Evolutionary conservation across 2,797 vertebrate species (phyloP).

Genomic region (Carapus acus): DNA sequence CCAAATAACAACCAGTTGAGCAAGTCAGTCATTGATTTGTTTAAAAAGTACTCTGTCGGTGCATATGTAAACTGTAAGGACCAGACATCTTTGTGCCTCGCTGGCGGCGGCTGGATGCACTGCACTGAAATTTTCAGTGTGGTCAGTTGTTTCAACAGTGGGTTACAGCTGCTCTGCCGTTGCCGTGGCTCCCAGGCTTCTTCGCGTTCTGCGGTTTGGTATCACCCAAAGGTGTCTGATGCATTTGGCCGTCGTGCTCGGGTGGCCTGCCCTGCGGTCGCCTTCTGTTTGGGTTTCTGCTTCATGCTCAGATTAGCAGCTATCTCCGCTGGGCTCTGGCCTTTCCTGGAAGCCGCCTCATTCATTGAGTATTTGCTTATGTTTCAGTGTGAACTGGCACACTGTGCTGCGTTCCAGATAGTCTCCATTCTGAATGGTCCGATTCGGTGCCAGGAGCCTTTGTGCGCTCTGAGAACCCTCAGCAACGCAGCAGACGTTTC

Average conservation of each 20-base stretch:
- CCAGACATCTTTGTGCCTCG: constrained; percentile 22
- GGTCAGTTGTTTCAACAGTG: constrained; percentile 60
- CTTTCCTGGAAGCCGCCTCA: constrained; percentile 63
- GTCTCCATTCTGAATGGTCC: constrained; percentile 49
- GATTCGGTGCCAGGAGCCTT: constrained; percentile 44
- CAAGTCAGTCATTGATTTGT: constrained; percentile 23
- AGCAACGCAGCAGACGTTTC: constrained; percentile 9
- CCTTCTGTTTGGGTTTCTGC: constrained; percentile 62
- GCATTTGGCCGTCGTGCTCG: constrained; percentile 60
- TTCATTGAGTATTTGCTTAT: constrained; percentile 66
- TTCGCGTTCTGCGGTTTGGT: constrained; percentile 57
- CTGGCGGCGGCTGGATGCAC: constrained; percentile 25
- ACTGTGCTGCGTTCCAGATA: constrained; percentile 42
- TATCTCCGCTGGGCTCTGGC: constrained; percentile 63
- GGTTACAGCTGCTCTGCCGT: constrained; percentile 54
- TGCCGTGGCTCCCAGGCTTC: constrained; percentile 42
- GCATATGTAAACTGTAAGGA: constrained; percentile 23
- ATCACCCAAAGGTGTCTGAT: constrained; percentile 69
- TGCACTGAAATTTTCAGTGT: constrained; percentile 40
- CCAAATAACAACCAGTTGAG: constrained; percentile 28
- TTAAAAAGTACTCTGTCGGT: constrained; percentile 6
- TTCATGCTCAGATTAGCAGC: constrained; percentile 69
- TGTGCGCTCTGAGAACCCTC: constrained; percentile 46
- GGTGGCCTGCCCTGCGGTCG: constrained; percentile 56
- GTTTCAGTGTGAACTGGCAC: constrained; percentile 64